Percentiles rank a stretch among this genome's conserved stretches.
phyloP scores from a whole-genome alignment of 2,113 vertebrate species.

The Microcebus griseorufus region DNA sequence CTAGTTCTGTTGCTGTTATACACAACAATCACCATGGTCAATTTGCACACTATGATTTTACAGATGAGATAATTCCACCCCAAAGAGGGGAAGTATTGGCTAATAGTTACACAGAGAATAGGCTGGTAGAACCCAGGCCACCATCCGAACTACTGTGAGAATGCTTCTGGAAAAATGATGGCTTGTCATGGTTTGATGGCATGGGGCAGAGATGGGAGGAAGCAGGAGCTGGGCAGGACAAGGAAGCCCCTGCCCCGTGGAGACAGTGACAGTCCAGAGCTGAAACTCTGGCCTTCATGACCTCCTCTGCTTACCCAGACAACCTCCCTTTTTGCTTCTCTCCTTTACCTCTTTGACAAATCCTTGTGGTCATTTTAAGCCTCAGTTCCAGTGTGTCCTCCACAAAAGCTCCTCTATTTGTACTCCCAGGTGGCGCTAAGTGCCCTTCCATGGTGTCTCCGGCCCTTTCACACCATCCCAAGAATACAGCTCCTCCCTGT shows the following conservation, averaged over 20 bases:
- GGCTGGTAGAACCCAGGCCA: not conserved
- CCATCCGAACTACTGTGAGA: not conserved
- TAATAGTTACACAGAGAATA: not conserved
- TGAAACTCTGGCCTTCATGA: not conserved
- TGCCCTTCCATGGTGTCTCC: not conserved
- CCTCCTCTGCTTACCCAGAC: not conserved
- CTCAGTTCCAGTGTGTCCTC: not conserved
- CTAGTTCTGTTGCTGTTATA: not conserved
- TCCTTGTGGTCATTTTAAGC: not conserved
- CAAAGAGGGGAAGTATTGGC: conserved; percentile 13
- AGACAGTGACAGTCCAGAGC: not conserved
- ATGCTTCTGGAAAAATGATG: conserved; percentile 27
- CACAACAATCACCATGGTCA: not conserved
- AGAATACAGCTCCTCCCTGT: not conserved
- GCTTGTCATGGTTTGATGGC: not conserved
- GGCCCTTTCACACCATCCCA: not conserved
- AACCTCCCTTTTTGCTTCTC: not conserved
- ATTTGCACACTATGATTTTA: not conserved
- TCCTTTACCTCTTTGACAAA: conserved; percentile 13
- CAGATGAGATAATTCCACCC: not conserved
- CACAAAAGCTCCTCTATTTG: not conserved
- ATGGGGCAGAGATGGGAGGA: not conserved
- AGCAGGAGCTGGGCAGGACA: not conserved
- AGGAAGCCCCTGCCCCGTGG: not conserved
- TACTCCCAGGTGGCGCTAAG: not conserved